phyloP scores from a whole-genome alignment of 2,888 invertebrate genomes.

The Macrophya annulata region DNA sequence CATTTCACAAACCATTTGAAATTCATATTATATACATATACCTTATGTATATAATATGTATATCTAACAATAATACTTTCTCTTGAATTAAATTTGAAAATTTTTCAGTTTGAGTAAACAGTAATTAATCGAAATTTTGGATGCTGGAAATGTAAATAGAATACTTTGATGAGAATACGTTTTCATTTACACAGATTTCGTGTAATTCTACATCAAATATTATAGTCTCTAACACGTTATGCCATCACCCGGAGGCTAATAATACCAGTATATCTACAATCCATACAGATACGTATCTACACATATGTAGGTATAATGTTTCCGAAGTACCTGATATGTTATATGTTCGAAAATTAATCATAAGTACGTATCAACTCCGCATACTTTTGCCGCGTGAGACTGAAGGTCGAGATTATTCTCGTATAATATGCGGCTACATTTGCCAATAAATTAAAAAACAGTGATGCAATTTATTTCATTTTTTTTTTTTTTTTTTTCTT shows the following conservation, averaged over 20 bases:
- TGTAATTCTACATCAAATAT: conserved; percentile 6
- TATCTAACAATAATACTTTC: background rate
- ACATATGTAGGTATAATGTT: conserved; percentile 17
- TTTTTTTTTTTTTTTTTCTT: no score
- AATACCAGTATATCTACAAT: conserved; percentile 9
- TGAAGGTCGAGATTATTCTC: conserved; percentile 14
- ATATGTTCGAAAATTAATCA: conserved; percentile 7
- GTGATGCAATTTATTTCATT: background rate
- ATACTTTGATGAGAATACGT: background rate
- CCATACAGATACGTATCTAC: background rate
- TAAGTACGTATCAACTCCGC: background rate
- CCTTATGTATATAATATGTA: no score
- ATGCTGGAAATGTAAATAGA: background rate
- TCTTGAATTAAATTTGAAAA: background rate
- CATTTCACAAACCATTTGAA: background rate
- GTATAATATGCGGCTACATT: background rate
- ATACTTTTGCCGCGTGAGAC: background rate
- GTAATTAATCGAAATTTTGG: conserved; percentile 1
- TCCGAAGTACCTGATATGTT: conserved; percentile 11
- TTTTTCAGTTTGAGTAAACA: conserved; percentile 2
- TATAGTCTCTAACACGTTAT: background rate
- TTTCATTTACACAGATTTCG: background rate
- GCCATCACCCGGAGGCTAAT: background rate
- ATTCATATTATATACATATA: background rate
- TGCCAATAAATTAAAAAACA: background rate